Base-by-base conservation (phyloP, 2,797 vertebrate genomes). In the Pithecia hirsuta region DNA sequence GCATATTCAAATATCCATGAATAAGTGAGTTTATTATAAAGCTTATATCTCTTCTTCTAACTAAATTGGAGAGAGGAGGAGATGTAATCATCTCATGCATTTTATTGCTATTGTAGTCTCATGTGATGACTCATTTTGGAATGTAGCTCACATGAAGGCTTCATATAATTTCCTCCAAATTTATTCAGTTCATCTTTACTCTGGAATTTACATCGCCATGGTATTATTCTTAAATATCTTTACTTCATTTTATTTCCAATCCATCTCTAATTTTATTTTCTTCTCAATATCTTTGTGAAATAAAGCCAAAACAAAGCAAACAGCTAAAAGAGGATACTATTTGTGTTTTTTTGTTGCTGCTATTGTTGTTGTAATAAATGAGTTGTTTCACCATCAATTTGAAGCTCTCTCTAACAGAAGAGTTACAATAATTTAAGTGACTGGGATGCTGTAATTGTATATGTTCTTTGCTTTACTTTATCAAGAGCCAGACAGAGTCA, bases 171-270 rank as follows among this genome's bases (percentile, higher is more conserved):
- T 96, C 88, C 97, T 98, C 76, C 76, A 97, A 98, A 90, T 20
- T 95, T 98, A 97, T 97, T 98, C 88, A 96, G 19, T 98, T 96
- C 12, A 74, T 97, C 82, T 90, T 97, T 96, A 74, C 70, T 86
- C 80, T 96, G 83, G 48, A 96, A 92, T 97, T 96, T 74, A 88
- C n/a, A 95, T 93, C 92, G 61, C 80, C 91, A 94, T 92, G 26
- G 19, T 83, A 33, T 96, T 88, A 64, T 96, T 93, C 72, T 84
- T 74, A 95, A 95, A 93, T 78, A 88, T 95, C 55, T 89, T 96
- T 87, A 88, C 20, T 46, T 96, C 91, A 79, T 92, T 94, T 88
- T 85, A 95, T 87, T 97, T 44, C 36, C 72, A 86, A 80, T 24
- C 30, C 30, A 85, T 92, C 39, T 96, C 74, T 30, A 89, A 50